Evolutionary conservation across 2,113 vertebrate genomes (phyloP), one percentile per base, ranked within the genome.

Genomic region (Telmatochromis sp.): DNA sequence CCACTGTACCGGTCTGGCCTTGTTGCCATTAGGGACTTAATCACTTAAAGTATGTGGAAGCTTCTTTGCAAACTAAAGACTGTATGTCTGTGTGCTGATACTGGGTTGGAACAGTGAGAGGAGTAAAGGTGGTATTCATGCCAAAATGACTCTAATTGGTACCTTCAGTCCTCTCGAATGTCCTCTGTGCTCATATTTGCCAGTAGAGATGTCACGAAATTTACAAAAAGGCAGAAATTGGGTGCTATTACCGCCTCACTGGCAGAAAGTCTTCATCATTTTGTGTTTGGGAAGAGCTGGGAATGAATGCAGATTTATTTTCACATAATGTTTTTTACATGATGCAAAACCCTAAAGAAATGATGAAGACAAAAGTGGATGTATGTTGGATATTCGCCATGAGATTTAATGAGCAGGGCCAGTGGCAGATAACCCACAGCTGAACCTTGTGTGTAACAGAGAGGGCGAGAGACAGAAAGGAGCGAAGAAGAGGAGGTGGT

Each of bases 361-460:
- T 90, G 42, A 45, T 37, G 23, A 91, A 87, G 91, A 82, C 50
- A 85, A 89, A 87, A 7, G 6, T 13, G 54, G 68, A 83, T 79
- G 86, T 85, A 54, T 65, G 75, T 45, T 11, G 9, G 31, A 57
- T 37, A 55, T 63, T 80, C 11, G n/a, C 75, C 87, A 75, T 65
- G 81, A 90, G 82, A 92, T 82, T 57, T 79, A 88, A 82, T 91
- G 89, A 82, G 60, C 75, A 81, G 58, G 15, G 35, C 60, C 82
- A 53, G 65, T 87, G 92, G 90, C 91, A 79, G 90, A 89, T 91
- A 89, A 93, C 92, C 92, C 89, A 85, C 63, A 31, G 47, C 54
- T 94, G 93, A 94, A 93, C 93, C 80, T 86, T 60, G 82, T 86
- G 84, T 89, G 89, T 89, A 89, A 89, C 83, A 53, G 65, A 80